A percentile compares a stretch with the other conserved stretches of the same genome.
Conservation (phyloP, 2,113 vertebrate genomes). For the Calyptommatus sinebrachiatus region DNA sequence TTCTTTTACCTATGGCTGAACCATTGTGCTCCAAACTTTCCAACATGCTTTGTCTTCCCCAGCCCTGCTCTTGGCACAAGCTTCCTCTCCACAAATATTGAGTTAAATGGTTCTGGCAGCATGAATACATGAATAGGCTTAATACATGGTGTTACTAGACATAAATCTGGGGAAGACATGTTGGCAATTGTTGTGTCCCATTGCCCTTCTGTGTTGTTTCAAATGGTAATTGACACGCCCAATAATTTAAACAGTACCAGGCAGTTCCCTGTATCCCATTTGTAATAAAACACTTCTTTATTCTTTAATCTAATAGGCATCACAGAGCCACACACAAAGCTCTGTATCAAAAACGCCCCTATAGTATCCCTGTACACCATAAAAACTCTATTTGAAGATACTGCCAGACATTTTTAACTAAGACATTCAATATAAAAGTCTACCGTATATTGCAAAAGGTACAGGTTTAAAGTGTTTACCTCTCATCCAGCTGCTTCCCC, state of each 20-base stretch:
- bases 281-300: slow-evolving; percentile 63
- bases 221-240: slow-evolving; percentile 64
- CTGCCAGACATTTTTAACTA: background rate
- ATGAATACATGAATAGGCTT: slow-evolving; percentile 25
- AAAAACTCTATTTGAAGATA: background rate
- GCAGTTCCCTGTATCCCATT: slow-evolving; percentile 65
- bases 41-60: background rate
- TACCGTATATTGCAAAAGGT: slow-evolving; percentile 15
- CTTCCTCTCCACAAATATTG: background rate
- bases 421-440: slow-evolving; percentile 20
- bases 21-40: slow-evolving; percentile 46
- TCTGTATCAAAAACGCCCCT: slow-evolving; percentile 30
- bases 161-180: slow-evolving; percentile 47
- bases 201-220: slow-evolving; percentile 45
- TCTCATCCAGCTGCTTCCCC: slow-evolving; percentile 13
- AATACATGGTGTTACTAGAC: slow-evolving; percentile 40
- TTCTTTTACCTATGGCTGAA: slow-evolving; percentile 29
- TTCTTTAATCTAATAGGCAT: slow-evolving; percentile 52
- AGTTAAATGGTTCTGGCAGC: slow-evolving; percentile 12
- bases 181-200: slow-evolving; percentile 28
- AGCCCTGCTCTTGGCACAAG: background rate
- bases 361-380: background rate
- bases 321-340: slow-evolving; percentile 43
- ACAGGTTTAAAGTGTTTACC: slow-evolving; percentile 28
- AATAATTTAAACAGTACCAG: slow-evolving; percentile 66